Percentiles rank a stretch among this genome's conserved stretches.
Evolutionary conservation across 1,140 invertebrate genomes (phyloP).

Genomic region (Triops longicaudatus): DNA sequence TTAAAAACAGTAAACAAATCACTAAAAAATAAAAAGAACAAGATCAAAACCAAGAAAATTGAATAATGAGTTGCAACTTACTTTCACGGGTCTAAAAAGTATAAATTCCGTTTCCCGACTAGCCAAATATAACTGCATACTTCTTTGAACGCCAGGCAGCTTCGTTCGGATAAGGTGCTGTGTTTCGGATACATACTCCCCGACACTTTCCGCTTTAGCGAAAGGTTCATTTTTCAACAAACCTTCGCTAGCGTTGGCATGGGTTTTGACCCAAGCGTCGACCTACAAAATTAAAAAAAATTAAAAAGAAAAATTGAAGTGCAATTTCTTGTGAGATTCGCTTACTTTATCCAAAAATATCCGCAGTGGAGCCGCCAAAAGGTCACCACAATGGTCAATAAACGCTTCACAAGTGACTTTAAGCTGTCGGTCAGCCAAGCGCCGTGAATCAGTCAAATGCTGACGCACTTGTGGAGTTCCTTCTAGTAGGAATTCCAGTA

Average conservation of each 20-base stretch:
- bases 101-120: slow-evolving; percentile 95
- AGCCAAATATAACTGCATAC: slow-evolving; percentile 90
- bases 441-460: slow-evolving; percentile 77
- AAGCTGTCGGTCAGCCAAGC: slow-evolving; percentile 85
- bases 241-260: slow-evolving; percentile 3
- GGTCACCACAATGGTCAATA: slow-evolving; percentile 68
- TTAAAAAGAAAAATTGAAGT: no score
- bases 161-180: slow-evolving; percentile 64
- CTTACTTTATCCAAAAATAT: slow-evolving; percentile 63
- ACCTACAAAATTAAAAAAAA: slow-evolving; percentile 29
- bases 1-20: slow-evolving; percentile 13
- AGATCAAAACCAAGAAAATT: slow-evolving; percentile 1
- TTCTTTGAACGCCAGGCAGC: slow-evolving; percentile 67
- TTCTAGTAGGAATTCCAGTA: slow-evolving; percentile 82
- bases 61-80: slow-evolving; percentile 36
- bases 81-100: slow-evolving; percentile 82
- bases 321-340: no score
- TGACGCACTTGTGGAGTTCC: slow-evolving; percentile 88
- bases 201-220: slow-evolving; percentile 42
- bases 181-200: slow-evolving; percentile 42
- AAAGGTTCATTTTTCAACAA: slow-evolving; percentile 39
- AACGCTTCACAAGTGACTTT: slow-evolving; percentile 86
- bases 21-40: slow-evolving; percentile 19
- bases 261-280: slow-evolving; percentile 35
- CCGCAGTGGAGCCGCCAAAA: slow-evolving; percentile 62